These are phyloP conservation scores for Cephonodes hylas DNA, from an alignment of 2,888 invertebrate genomes.

Conservation along the genomic window DNA sequence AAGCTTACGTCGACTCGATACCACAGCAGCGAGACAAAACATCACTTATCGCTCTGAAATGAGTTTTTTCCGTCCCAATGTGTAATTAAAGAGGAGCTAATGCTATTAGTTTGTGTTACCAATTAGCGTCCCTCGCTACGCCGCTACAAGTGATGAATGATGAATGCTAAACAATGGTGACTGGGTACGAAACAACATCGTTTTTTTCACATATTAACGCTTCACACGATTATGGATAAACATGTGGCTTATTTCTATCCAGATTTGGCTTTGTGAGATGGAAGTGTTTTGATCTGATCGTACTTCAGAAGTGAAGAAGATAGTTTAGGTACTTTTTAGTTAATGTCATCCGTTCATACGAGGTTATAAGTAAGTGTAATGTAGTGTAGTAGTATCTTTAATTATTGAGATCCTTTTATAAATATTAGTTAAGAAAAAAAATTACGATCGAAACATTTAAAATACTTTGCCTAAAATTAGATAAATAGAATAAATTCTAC, in stretches of 20 bases:
- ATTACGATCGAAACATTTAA: too few species aligned
- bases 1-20: not conserved
- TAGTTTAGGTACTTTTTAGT: too few species aligned
- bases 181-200: not conserved
- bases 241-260: not conserved
- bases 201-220: constrained; percentile 14
- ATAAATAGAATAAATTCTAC: too few species aligned
- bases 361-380: too few species aligned
- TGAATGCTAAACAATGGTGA: not conserved
- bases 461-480: too few species aligned
- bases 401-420: too few species aligned
- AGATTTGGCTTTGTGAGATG: not conserved
- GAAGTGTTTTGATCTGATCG: not conserved
- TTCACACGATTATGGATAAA: not conserved
- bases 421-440: too few species aligned
- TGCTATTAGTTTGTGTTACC: constrained; percentile 8
- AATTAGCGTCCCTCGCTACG: constrained; percentile 10
- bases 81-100: constrained; percentile 14
- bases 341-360: too few species aligned
- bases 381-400: too few species aligned
- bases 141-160: not conserved
- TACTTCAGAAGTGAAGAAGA: not conserved
- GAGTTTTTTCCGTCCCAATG: not conserved
- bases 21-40: not conserved
- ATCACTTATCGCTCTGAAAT: constrained; percentile 3